phyloP scores from a whole-genome alignment of 1,140 invertebrate species.

The Antheraea pernyi region DNA sequence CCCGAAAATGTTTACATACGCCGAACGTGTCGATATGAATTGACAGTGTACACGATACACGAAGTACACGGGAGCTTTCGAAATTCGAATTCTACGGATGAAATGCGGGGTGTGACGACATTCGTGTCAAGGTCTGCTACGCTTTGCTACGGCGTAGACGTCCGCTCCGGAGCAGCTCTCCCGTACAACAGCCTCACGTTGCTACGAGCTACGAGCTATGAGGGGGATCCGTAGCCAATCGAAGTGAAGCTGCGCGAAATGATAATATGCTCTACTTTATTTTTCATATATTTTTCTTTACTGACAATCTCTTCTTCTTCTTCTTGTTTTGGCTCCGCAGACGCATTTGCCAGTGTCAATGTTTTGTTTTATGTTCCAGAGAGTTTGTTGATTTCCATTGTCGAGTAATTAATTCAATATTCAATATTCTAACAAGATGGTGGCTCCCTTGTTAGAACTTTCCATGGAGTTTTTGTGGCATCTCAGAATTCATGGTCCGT shows the following conservation, averaged over 20 bases:
- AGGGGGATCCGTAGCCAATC: conserved; percentile 71
- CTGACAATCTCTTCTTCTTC: too few relatives aligned
- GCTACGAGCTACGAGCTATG: conserved; percentile 70
- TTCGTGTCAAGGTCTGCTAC: conserved; percentile 64
- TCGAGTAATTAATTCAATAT: too few relatives aligned
- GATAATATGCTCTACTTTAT: conserved; percentile 49
- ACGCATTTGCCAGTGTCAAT: too few relatives aligned
- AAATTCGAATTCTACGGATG: conserved; percentile 28
- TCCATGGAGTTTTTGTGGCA: too few relatives aligned
- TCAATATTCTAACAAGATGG: too few relatives aligned
- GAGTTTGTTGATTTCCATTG: too few relatives aligned
- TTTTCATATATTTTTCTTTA: conserved; percentile 10
- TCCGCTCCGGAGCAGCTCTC: conserved; percentile 66
- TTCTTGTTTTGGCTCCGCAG: too few relatives aligned
- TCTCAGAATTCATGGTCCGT: too few relatives aligned
- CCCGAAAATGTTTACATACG: conserved; percentile 7
- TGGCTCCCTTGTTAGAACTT: too few relatives aligned
- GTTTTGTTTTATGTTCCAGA: too few relatives aligned
- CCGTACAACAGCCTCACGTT: conserved; percentile 75
- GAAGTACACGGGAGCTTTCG: neutral
- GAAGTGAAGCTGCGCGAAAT: conserved; percentile 61
- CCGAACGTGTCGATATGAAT: neutral
- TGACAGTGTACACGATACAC: neutral
- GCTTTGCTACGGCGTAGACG: conserved; percentile 59
- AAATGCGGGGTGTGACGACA: conserved; percentile 56